Conservation (phyloP, 2,888 invertebrate genomes). For the Campopleginae sp. region DNA sequence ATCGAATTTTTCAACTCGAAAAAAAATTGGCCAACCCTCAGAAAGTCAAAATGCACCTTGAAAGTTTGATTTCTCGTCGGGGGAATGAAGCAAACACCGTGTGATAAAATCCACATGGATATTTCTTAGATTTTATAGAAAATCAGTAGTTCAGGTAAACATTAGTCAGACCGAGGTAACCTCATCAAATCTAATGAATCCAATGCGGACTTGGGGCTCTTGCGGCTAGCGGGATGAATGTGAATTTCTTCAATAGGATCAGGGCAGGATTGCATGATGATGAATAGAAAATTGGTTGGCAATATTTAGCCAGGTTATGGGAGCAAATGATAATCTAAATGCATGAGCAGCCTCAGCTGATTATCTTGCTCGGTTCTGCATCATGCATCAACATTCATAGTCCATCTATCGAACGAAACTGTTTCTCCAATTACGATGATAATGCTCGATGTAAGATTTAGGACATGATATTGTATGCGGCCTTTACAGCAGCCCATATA, state of each 20-base stretch:
- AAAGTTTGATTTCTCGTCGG: background rate
- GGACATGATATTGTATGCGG: constrained; percentile 3
- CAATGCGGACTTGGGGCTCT: background rate
- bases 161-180: background rate
- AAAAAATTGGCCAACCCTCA: background rate
- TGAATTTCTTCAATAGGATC: background rate
- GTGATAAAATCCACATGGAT: background rate
- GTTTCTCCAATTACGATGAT: background rate
- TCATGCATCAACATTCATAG: background rate
- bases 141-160: background rate
- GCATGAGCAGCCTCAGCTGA: background rate
- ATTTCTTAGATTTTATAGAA: background rate
- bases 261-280: background rate
- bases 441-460: constrained; percentile 19
- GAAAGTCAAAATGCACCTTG: background rate
- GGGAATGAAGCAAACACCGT: background rate
- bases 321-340: background rate
- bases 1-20: background rate
- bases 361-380: background rate
- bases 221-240: background rate
- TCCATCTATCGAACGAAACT: background rate
- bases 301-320: background rate
- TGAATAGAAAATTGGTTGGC: background rate
- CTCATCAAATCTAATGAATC: background rate
- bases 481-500: background rate